These are phyloP conservation scores for Cyprinus carpio DNA, from an alignment of 2,113 vertebrate species.

Conservation along the genomic window DNA sequence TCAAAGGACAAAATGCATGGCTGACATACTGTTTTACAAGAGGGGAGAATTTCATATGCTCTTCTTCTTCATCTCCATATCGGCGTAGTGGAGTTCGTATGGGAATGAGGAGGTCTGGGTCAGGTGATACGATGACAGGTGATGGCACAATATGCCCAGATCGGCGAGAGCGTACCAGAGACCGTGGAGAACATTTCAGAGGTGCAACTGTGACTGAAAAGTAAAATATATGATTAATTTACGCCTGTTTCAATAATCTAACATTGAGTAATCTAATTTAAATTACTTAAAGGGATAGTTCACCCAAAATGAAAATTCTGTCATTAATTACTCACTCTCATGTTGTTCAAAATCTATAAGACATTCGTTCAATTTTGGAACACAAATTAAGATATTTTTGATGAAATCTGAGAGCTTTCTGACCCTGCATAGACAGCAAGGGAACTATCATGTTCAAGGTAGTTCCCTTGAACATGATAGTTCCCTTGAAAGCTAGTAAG, in stretches of 20 bases:
- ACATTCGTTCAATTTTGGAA: too few relatives aligned
- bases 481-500: too few relatives aligned
- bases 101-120: slow-evolving; percentile 75
- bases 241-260: not conserved
- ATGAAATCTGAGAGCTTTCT: too few relatives aligned
- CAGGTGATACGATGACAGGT: slow-evolving; percentile 60
- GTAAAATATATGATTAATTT: not conserved
- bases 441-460: too few relatives aligned
- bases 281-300: too few relatives aligned
- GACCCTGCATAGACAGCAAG: too few relatives aligned
- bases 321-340: too few relatives aligned
- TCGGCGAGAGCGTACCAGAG: slow-evolving; percentile 63
- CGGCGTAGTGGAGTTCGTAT: slow-evolving; percentile 63
- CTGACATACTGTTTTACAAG: slow-evolving; percentile 74
- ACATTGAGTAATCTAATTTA: not conserved
- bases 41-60: slow-evolving; percentile 67
- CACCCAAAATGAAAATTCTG: too few relatives aligned
- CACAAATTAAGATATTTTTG: too few relatives aligned
- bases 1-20: not conserved
- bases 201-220: slow-evolving; percentile 54
- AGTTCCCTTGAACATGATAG: too few relatives aligned
- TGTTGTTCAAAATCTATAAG: too few relatives aligned
- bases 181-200: slow-evolving; percentile 70
- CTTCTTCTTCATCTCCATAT: slow-evolving; percentile 69
- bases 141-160: slow-evolving; percentile 60